Evolutionary conservation across 2,888 invertebrate species (phyloP).

Genomic region (Pherbina coryleti): DNA sequence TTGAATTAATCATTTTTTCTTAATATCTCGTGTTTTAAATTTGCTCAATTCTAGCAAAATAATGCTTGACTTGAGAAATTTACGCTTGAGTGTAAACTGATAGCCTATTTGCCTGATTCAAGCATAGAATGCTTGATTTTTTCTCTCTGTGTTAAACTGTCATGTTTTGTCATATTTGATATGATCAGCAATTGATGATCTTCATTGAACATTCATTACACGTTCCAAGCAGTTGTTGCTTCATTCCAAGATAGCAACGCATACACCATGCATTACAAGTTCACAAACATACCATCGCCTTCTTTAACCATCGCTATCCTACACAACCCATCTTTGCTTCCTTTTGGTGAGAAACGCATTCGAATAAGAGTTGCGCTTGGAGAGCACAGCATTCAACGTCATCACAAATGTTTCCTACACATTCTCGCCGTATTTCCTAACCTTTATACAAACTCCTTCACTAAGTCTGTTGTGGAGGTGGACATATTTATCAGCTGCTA

Average conservation of each 20-base stretch:
- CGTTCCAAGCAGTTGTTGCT: not conserved
- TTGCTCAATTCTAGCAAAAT: no score
- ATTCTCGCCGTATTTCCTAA: not conserved
- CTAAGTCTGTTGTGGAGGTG: conserved; percentile 13
- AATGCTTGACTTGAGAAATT: no score
- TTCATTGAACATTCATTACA: conserved; percentile 15
- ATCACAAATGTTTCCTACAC: not conserved
- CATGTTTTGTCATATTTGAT: conserved; percentile 29
- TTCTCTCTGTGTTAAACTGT: no score
- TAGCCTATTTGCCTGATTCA: no score
- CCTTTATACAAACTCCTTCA: no score
- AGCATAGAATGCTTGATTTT: no score
- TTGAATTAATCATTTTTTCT: no score
- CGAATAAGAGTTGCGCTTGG: not conserved
- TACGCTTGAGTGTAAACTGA: no score
- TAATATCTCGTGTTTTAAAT: no score
- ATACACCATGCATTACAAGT: not conserved
- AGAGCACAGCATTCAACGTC: not conserved
- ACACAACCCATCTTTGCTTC: no score
- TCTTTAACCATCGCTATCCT: not conserved
- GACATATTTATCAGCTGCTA: conserved; percentile 21
- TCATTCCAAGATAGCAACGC: not conserved
- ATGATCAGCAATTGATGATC: conserved; percentile 32
- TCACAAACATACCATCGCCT: not conserved
- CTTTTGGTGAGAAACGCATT: no score